Evolutionary conservation across 2,888 invertebrate genomes (phyloP), one percentile per base, ranked within the genome.

Genomic region (Agrilus mali): DNA sequence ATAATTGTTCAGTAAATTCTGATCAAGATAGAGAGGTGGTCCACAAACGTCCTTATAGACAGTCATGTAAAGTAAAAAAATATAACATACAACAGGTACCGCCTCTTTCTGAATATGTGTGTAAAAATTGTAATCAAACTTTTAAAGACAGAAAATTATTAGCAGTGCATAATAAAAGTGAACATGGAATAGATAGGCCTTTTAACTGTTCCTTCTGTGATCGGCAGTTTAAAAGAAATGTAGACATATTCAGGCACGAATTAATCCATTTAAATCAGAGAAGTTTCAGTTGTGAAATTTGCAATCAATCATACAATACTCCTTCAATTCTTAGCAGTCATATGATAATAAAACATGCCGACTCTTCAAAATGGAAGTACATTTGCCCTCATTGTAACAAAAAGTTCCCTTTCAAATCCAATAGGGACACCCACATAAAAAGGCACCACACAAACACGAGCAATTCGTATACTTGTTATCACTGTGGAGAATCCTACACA

Each of bases 401-500:
- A 27, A 43, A 39, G 13, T 39, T 33, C 7, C n/a, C 34, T 10
- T 20, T 37, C 13, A 37, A 37, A 20, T 37, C 37, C 2, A 15
- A 37, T 12, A 6, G 15, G 17, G 37, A 37, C 16, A 16, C 10
- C 13, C 37, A 37, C 37, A 37, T 37, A 10, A 4, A 2, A 13
- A 14, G 37, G 12, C 20, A 13, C 13, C 35, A 5, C 12, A 20
- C 32, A n/a, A 42, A 42, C 8, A 31, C 14, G 12, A 35, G 22
- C 8, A 40, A 40, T 0, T 38, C 47, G 34, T 47, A 45, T 16
- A 43, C 47, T 15, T 58, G 58, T 44, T 55, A 49, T 38, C 49
- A 56, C 37, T 59, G 58, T 38, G 43, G 50, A 10, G 41, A 50
- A 41, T 34, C 17, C 15, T 55, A 54, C 45, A 43, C 43, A 15